phyloP scores from a whole-genome alignment of 2,888 invertebrate genomes.

The Amorpha juglandis region DNA sequence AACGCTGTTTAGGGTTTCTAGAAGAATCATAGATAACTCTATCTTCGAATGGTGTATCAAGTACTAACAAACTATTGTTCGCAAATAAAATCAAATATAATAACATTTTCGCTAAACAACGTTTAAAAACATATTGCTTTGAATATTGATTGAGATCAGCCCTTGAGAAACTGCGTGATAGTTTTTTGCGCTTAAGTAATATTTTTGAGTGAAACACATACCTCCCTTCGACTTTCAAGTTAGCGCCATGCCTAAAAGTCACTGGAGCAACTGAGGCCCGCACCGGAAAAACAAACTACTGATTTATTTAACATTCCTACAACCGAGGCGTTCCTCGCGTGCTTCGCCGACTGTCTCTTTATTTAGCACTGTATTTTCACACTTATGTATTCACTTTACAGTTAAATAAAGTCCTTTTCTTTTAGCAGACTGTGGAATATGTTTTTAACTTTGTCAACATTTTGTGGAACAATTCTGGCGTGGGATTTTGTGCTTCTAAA shows the following conservation, averaged over 20 bases:
- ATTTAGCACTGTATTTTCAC: constrained; percentile 52
- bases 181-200: too few relatives aligned
- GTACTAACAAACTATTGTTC: too few relatives aligned
- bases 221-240: too few relatives aligned
- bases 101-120: too few relatives aligned
- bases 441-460: constrained; percentile 15
- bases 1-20: too few relatives aligned
- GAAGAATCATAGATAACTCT: too few relatives aligned
- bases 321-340: constrained; percentile 53
- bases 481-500: constrained; percentile 6
- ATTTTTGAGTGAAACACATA: too few relatives aligned
- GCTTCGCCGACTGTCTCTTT: constrained; percentile 50
- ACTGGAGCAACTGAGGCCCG: not conserved
- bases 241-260: not conserved
- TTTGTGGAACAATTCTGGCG: constrained; percentile 12
- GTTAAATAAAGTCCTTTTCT: constrained; percentile 28
- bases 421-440: constrained; percentile 21
- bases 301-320: constrained; percentile 61
- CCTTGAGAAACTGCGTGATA: too few relatives aligned
- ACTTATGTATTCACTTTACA: constrained; percentile 35
- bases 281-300: constrained; percentile 57
- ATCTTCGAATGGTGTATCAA: too few relatives aligned
- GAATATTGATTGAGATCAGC: too few relatives aligned
- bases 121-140: too few relatives aligned
- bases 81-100: too few relatives aligned